Evolutionary conservation across 2,797 vertebrate species (phyloP).

Genomic region (Carduelis carduelis): DNA sequence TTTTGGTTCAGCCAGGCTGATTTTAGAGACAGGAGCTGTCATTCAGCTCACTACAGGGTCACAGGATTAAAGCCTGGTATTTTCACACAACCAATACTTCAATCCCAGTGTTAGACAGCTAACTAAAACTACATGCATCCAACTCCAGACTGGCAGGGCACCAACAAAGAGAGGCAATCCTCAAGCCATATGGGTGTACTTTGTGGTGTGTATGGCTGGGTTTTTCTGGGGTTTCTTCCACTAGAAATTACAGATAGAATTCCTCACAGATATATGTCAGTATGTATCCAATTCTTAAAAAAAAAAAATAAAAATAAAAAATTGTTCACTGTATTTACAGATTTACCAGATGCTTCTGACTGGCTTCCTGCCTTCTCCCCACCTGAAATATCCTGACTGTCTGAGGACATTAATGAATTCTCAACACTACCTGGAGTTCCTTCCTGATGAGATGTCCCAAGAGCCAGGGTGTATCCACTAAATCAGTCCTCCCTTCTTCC

Average conservation of each 20-base stretch:
- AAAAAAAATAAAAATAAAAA: background rate
- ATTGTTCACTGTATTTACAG: background rate
- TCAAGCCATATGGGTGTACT: background rate
- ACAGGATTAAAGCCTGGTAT: background rate
- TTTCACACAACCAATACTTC: background rate
- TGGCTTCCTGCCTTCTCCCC: background rate
- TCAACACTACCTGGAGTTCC: background rate
- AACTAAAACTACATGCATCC: background rate
- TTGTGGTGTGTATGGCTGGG: background rate
- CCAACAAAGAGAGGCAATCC: background rate
- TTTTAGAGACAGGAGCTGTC: background rate
- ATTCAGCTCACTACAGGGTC: background rate
- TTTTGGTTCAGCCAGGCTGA: background rate
- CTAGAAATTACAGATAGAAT: background rate
- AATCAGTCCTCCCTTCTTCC: background rate
- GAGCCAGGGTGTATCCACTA: background rate
- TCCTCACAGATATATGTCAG: background rate
- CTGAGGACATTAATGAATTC: background rate
- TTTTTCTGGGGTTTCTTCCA: background rate
- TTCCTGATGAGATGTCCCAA: background rate
- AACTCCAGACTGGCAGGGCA: background rate
- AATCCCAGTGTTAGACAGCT: background rate
- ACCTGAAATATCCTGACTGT: background rate
- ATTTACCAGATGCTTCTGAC: background rate
- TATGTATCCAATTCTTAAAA: background rate